phyloP scores from a whole-genome alignment of 2,888 invertebrate genomes.

The Mimas tiliae region DNA sequence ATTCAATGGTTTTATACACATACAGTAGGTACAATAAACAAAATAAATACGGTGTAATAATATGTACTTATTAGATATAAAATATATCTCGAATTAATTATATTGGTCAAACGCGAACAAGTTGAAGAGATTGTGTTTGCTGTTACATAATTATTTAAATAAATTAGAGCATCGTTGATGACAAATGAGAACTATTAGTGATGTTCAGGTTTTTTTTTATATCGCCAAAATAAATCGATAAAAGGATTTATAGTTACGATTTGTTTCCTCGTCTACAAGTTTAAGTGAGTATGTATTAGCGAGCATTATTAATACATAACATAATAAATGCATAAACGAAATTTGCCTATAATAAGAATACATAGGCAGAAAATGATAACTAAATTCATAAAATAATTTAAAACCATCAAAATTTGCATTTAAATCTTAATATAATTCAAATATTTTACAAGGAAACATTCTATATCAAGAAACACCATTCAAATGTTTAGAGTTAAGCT shows the following conservation, averaged over 20 bases:
- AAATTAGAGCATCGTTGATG: neutral
- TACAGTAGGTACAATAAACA: conserved; percentile 2
- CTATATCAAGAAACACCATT: conserved; percentile 11
- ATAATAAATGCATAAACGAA: neutral
- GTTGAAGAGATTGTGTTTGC: neutral
- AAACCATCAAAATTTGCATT: neutral
- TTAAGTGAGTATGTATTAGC: too few species aligned
- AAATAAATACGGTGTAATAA: neutral
- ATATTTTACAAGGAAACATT: conserved; percentile 14
- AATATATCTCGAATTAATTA: neutral
- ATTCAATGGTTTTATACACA: neutral
- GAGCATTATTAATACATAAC: too few species aligned
- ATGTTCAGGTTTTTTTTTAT: neutral
- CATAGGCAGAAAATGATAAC: neutral
- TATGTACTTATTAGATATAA: neutral
- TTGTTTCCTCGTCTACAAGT: neutral
- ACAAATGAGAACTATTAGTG: neutral
- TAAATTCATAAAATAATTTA: neutral
- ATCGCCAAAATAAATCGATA: neutral
- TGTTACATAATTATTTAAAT: neutral
- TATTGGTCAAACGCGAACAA: neutral
- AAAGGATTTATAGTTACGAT: neutral
- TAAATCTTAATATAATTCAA: conserved; percentile 7
- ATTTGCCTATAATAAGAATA: neutral
- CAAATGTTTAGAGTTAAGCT: conserved; percentile 5